Base-by-base conservation (phyloP, 1,140 invertebrate species). In the Cydia splendana region DNA sequence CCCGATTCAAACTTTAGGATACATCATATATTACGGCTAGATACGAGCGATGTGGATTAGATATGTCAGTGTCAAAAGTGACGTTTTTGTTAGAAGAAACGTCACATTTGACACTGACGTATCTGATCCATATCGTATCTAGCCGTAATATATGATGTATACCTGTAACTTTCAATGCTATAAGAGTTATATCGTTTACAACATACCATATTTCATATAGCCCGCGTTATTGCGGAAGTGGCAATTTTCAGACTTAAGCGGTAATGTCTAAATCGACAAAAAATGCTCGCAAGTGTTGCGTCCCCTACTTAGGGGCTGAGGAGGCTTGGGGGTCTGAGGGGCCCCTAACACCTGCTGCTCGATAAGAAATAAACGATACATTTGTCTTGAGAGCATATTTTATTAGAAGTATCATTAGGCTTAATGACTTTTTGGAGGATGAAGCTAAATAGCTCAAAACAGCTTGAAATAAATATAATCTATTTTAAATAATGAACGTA, bases 261-360 rank as follows among this genome's bases (percentile, higher is more conserved):
- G 79, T 83, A 82, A 85, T 79, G 82, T 85, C 83, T 85, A 85
- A 83, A 85, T 85, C 81, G 83, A 85, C 80, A 85, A 85, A 85
- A 85, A 85, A 82, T 82, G 79, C 82, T 53, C 24, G 48, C 75
- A 74, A 78, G 75, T 75, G 79, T 79, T n/a, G 73, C 76, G 67
- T 71, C 80, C 80, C 80, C 75, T 77, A 79, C 75, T 82, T 80
- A 75, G 79, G 79, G 81, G 74, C 38, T 2, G 38, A 42, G 38
- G 38, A 10, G 9, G 38, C 65, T 38, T 76, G 78, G 78, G 74
- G 81, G 80, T 81, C 81, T 84, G 83, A 78, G 79, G 51, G 77
- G 69, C 77, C 34, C 67, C 34, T 71, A 24, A 71, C 67, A 71
- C 67, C 67, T 71, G 67, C 67, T 71, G 18, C 67, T 71, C 13